Evolutionary conservation across 2,888 invertebrate genomes (phyloP).

Genomic region (Gymnosoma rotundatum): DNA sequence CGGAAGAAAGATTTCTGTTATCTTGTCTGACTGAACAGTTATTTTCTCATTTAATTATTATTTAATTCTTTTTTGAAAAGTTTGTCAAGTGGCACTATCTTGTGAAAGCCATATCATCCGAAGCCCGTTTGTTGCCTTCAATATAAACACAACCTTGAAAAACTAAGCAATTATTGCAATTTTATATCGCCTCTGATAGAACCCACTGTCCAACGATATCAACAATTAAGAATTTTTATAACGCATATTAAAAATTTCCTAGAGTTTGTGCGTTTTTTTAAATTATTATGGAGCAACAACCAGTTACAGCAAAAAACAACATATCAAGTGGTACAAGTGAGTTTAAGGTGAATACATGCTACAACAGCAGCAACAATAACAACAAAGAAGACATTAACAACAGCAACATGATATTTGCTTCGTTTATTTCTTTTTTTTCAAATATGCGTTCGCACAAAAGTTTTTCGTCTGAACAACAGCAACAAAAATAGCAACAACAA

Average conservation of each 20-base stretch:
- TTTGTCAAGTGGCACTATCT: no score
- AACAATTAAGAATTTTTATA: slow-evolving; percentile 11
- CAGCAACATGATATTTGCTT: slow-evolving; percentile 32
- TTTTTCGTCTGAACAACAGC: background rate
- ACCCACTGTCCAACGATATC: background rate
- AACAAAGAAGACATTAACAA: no score
- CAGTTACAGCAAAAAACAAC: slow-evolving; percentile 41
- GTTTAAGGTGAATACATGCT: slow-evolving; percentile 42
- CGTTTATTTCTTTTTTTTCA: slow-evolving; percentile 40
- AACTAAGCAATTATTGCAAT: no score
- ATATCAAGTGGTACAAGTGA: slow-evolving; percentile 52
- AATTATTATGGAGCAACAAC: slow-evolving; percentile 57
- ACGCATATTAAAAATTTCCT: background rate
- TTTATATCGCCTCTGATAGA: no score
- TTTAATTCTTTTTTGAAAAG: no score
- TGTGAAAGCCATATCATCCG: no score
- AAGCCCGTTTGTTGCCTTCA: no score
- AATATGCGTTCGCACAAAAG: slow-evolving; percentile 55
- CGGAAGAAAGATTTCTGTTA: no score
- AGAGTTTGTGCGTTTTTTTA: slow-evolving; percentile 2
- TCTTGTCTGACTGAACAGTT: no score
- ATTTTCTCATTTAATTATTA: no score
- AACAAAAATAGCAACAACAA: background rate
- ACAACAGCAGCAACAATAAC: slow-evolving; percentile 7
- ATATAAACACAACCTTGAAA: no score